A percentile compares a stretch with the other conserved stretches of the same genome.
Evolutionary conservation across 2,888 invertebrate species (phyloP).

Genomic region (Cephus sareptanus): DNA sequence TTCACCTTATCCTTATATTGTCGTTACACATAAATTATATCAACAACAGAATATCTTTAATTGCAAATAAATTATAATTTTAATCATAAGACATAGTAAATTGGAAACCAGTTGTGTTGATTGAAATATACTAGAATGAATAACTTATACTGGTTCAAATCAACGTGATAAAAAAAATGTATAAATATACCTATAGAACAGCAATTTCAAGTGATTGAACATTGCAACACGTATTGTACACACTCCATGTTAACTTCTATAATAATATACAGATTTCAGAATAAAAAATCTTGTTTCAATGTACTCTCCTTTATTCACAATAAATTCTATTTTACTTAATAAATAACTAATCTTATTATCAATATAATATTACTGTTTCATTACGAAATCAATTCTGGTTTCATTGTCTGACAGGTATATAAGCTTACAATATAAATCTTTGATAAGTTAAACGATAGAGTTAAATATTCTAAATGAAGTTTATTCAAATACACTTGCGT

Average conservation of each 20-base stretch:
- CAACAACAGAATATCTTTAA: not conserved
- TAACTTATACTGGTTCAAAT: not conserved
- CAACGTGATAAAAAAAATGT: not conserved
- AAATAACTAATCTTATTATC: not conserved
- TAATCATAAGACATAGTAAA: not conserved
- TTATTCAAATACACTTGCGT: too few relatives aligned
- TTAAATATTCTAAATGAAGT: not conserved
- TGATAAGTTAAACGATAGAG: not conserved
- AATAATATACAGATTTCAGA: not conserved
- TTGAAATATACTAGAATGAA: not conserved
- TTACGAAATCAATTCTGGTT: not conserved
- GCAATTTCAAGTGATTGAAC: not conserved
- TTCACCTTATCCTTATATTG: not conserved
- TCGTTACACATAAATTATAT: not conserved
- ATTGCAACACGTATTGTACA: not conserved
- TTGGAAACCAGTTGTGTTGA: not conserved
- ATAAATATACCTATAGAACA: not conserved
- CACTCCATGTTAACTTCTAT: not conserved
- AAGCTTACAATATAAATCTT: too few relatives aligned
- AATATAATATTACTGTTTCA: not conserved
- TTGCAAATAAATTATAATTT: not conserved
- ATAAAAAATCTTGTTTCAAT: not conserved
- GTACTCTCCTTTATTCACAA: not conserved
- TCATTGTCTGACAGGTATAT: too few relatives aligned
- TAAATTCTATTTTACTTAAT: not conserved